phyloP scores from a whole-genome alignment of 2,888 invertebrate species.

The Eupithecia inturbata region DNA sequence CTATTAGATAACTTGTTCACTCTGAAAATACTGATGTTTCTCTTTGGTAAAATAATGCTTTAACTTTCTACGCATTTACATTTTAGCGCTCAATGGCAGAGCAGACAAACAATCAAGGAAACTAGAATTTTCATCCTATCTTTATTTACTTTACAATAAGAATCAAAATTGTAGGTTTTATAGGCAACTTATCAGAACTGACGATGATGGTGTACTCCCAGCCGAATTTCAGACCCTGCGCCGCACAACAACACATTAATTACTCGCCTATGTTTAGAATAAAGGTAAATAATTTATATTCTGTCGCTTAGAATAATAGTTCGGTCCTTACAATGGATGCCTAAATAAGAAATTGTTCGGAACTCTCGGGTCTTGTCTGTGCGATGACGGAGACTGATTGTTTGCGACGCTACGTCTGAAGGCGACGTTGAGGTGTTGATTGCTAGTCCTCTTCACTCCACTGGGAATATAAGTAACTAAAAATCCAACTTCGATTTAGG shows the following conservation, averaged over 20 bases:
- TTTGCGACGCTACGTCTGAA: neutral
- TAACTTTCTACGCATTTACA: too few relatives aligned
- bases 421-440: neutral
- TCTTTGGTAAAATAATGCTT: too few relatives aligned
- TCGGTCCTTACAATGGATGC: neutral
- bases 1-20: too few relatives aligned
- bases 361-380: neutral
- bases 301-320: neutral
- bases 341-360: neutral
- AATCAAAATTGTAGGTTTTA: neutral
- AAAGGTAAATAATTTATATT: neutral
- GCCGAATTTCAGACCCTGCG: neutral
- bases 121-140: too few relatives aligned
- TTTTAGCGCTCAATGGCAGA: too few relatives aligned
- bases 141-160: too few relatives aligned
- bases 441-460: neutral
- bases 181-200: neutral
- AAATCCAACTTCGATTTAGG: too few relatives aligned
- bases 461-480: too few relatives aligned
- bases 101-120: too few relatives aligned
- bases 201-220: too few relatives aligned
- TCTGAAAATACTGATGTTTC: too few relatives aligned
- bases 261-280: neutral
- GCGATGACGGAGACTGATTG: neutral
- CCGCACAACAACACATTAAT: neutral